phyloP scores from a whole-genome alignment of 2,888 invertebrate genomes.

The Hydriomena furcata region DNA sequence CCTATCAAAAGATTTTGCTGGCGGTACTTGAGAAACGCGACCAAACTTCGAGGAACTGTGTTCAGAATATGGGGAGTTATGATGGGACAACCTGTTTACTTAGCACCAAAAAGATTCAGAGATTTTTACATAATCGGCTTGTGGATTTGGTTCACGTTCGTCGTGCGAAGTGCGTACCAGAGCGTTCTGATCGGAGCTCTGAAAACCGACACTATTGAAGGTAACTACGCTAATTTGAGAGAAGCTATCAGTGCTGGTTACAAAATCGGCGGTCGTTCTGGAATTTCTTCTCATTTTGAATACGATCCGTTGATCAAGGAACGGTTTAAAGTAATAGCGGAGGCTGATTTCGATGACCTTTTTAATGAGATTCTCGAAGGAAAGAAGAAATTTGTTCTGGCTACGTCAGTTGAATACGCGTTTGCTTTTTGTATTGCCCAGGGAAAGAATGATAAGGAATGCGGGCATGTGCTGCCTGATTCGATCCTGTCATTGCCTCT shows the following conservation, averaged over 20 bases:
- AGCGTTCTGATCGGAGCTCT: constrained; percentile 66
- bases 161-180: constrained; percentile 65
- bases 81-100: constrained; percentile 60
- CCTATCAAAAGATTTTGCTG: constrained; percentile 49
- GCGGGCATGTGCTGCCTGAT: constrained; percentile 62
- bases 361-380: constrained; percentile 56
- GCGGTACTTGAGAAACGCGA: constrained; percentile 52
- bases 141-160: constrained; percentile 71
- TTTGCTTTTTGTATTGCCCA: constrained; percentile 56
- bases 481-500: constrained; percentile 63
- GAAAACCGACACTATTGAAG: constrained; percentile 58
- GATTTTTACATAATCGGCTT: constrained; percentile 63
- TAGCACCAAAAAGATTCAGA: constrained; percentile 58
- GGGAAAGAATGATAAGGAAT: constrained; percentile 59
- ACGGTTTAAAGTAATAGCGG: constrained; percentile 54
- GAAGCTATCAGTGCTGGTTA: constrained; percentile 58
- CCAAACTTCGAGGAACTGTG: constrained; percentile 51
- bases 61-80: constrained; percentile 64
- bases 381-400: constrained; percentile 56
- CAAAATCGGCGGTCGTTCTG: constrained; percentile 58
- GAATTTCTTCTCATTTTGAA: constrained; percentile 60
- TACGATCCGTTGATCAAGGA: constrained; percentile 57
- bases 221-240: constrained; percentile 55
- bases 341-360: constrained; percentile 53
- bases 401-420: constrained; percentile 63